Evolutionary conservation across 2,113 vertebrate genomes (phyloP).

Genomic region (Gulo gulo): DNA sequence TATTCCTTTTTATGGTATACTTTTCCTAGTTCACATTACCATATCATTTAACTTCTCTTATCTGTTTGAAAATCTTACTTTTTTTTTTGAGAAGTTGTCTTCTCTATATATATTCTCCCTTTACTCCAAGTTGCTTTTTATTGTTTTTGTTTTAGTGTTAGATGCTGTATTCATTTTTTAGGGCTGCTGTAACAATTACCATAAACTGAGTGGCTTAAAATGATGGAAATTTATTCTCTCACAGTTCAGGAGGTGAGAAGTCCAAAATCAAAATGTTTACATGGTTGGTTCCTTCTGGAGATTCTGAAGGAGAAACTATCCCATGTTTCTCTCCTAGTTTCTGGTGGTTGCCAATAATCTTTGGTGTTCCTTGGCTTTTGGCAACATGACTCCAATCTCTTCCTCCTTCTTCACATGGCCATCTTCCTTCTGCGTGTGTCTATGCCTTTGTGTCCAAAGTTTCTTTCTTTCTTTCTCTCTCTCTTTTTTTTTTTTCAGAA

Average conservation of each 20-base stretch:
- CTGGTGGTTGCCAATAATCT: not conserved
- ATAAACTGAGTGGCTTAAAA: not conserved
- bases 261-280: not conserved
- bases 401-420: not conserved
- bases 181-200: not conserved
- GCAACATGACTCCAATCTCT: not conserved
- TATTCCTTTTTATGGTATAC: not conserved
- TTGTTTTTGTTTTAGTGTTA: not conserved
- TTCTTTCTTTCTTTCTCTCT: not conserved
- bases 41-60: not conserved
- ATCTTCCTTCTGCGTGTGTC: not conserved
- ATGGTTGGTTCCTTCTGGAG: not conserved
- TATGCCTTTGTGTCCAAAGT: not conserved
- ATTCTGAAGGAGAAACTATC: not conserved
- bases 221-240: not conserved
- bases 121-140: not conserved
- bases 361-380: not conserved
- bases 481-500: not conserved
- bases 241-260: not conserved
- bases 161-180: not conserved
- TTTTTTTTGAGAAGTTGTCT: not conserved
- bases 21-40: not conserved
- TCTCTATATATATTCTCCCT: not conserved
- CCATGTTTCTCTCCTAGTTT: not conserved
- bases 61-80: not conserved